Evolutionary conservation across 2,797 vertebrate genomes (phyloP).

Genomic region (Microctenopoma stevenorrisi): DNA sequence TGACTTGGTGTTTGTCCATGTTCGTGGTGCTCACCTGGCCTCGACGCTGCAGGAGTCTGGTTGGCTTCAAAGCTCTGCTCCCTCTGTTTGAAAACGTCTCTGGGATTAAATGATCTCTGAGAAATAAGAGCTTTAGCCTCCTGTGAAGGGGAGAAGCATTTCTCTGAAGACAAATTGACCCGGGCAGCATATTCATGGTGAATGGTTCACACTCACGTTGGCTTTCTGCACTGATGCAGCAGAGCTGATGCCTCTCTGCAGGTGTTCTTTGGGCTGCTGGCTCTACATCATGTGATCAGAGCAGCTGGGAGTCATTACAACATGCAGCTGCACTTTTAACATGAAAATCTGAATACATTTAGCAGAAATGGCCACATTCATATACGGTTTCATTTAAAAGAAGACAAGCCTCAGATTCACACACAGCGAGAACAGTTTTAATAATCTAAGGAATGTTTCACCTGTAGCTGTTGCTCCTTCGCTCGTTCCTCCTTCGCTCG

Average conservation of each 20-base stretch:
- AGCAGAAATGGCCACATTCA: no score
- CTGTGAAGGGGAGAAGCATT: slow-evolving; percentile 62
- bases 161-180: not conserved
- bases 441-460: slow-evolving; percentile 42
- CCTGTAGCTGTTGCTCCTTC: slow-evolving; percentile 73
- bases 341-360: no score
- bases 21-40: slow-evolving; percentile 78
- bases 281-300: slow-evolving; percentile 28
- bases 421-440: no score
- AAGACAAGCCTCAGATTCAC: no score
- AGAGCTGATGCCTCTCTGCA: slow-evolving; percentile 44
- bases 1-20: not conserved
- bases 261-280: slow-evolving; percentile 35
- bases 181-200: no score
- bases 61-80: slow-evolving; percentile 76
- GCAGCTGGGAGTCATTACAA: no score
- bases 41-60: slow-evolving; percentile 38
- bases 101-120: slow-evolving; percentile 85
- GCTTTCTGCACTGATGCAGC: slow-evolving; percentile 79
- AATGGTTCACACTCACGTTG: slow-evolving; percentile 62
- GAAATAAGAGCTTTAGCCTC: slow-evolving; percentile 82
- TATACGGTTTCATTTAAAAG: no score
- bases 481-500: no score
- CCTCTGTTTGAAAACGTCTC: slow-evolving; percentile 88
- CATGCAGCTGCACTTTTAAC: no score